phyloP scores from a whole-genome alignment of 1,140 invertebrate species.

The Bombus confusus region DNA sequence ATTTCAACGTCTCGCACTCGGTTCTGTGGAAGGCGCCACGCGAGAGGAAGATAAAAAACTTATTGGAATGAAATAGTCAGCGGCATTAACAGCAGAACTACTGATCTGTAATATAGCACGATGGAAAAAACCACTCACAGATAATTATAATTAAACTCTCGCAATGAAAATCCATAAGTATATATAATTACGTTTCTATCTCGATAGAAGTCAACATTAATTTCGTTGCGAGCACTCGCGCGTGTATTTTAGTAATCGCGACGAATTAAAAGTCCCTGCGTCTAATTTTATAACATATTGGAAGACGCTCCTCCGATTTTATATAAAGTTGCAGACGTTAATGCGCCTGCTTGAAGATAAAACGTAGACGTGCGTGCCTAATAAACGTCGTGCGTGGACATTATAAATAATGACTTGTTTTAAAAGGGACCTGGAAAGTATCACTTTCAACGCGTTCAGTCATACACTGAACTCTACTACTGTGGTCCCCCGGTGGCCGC shows the following conservation, averaged over 20 bases:
- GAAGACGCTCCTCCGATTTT: too few species aligned
- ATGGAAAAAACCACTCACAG: background rate
- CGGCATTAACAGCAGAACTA: background rate
- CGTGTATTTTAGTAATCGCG: background rate
- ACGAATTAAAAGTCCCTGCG: background rate
- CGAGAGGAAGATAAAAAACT: background rate
- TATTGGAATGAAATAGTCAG: background rate
- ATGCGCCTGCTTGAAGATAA: too few species aligned
- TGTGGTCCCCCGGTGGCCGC: constrained; percentile 34
- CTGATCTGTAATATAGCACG: background rate
- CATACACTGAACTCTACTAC: constrained; percentile 6
- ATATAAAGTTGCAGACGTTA: too few species aligned
- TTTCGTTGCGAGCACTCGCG: background rate
- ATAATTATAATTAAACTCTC: background rate
- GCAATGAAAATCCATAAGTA: background rate
- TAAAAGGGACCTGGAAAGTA: constrained; percentile 50
- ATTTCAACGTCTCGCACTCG: background rate
- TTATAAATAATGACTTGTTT: constrained; percentile 52
- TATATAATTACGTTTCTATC: background rate
- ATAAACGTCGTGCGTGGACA: background rate
- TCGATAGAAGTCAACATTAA: background rate
- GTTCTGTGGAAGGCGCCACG: background rate
- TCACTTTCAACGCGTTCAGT: constrained; percentile 55
- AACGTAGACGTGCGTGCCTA: too few species aligned
- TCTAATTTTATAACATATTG: too few species aligned